Evolutionary conservation across 2,113 vertebrate genomes (phyloP), one percentile per base, ranked within the genome.

Genomic region (Heterotis niloticus): DNA sequence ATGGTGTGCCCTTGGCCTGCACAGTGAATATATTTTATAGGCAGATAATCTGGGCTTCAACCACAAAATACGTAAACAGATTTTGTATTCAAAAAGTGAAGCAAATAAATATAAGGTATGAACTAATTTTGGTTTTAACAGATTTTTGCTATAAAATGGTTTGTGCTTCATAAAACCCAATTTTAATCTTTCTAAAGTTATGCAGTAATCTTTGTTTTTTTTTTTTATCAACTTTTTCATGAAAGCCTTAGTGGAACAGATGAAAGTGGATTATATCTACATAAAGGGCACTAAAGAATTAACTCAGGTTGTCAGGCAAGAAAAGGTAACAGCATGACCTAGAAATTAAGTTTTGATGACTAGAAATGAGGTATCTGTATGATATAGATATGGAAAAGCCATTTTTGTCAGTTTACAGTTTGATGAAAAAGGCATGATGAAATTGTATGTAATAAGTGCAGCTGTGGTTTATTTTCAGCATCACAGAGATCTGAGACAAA

Each of bases 11-110:
- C 0, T 69, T 44, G 7, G 2, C 66, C 23, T 67, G 13, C 14
- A 56, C n/a, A 77, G 5, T 34, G 52, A 20, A 56, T 34, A 79
- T 75, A 66, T 81, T 86, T 91, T 93, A 64, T 84, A 97, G 96
- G 90, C 96, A 59, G 95, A 97, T 90, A 97, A 98, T 86, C 95
- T 95, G 79, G 88, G 97, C 83, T 91, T 98, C 82, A 98, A 93
- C 66, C 96, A 98, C 87, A 96, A 97, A 83, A 97, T 97, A 95
- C 97, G 96, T 84, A 97, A 97, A 83, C 93, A 94, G 70, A 97
- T 98, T 82, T 88, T 98, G 52, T 95, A 97, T 82, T 95, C 96
- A 64, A 98, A 96, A 91, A 96, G 90, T 81, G 95, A 96, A 87
- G 87, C 91, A 0, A 96, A 98, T 88, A 98, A 97, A 81, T 98